Base-by-base conservation (phyloP, 2,888 invertebrate species). In the Agapostemon virescens region DNA sequence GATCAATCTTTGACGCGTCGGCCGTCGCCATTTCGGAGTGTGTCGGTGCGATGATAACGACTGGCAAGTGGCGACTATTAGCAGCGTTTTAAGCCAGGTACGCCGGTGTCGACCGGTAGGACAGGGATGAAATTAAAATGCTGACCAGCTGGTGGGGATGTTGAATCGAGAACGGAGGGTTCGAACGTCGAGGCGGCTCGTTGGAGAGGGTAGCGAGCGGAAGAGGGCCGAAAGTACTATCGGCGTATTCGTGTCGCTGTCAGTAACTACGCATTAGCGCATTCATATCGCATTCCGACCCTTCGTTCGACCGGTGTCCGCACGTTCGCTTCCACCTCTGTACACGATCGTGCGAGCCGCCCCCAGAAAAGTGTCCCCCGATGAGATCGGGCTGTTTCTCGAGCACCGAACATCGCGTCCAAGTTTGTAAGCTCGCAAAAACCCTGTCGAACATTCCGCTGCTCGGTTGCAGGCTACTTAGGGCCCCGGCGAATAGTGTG, bases 251-350 rank as follows among this genome's bases (percentile, higher is more conserved):
- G 90, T 88, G 89, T 89, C 81, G 84, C 88, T 89, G 89, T 89
- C 89, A 88, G 88, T 90, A 88, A 89, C 88, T 84, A 87, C 82
- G 89, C 88, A 89, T 90, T 90, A 89, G 86, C 88, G 87, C 89
- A 86, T 89, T 89, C 89, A 90, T 90, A 90, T 90, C 88, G 89
- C 89, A 88, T 89, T 88, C 88, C 88, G 80, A 86, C 88, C 86
- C 89, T 85, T 77, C 82, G 83, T 80, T 80, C 73, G 82, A 80
- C 72, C 69, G 77, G 67, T 75, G 77, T 82, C 73, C 83, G 77
- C 75, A 36, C 74, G 77, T 69, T 83, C 81, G 85, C 63, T 73
- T 66, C 40, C 69, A 55, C 64, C 67, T 71, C 74, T 70, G 78
- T 70, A 70, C 74, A 15, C 49, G 45, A 17, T 69, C 30, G 38